Evolutionary conservation across 2,888 invertebrate genomes (phyloP).

Genomic region (Lasius fuliginosus): DNA sequence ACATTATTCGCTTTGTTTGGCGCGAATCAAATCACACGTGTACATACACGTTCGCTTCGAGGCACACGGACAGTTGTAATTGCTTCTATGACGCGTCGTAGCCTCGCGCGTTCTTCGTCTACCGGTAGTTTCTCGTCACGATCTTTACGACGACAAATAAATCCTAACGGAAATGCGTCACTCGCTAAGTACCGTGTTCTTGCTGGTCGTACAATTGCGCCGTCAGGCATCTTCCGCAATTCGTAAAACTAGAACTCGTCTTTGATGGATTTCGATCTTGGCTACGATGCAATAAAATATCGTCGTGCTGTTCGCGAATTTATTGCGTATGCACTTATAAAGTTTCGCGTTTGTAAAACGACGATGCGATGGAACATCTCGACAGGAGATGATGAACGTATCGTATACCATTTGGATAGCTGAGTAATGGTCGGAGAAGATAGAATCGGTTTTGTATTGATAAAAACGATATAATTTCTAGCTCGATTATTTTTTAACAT

Average conservation of each 20-base stretch:
- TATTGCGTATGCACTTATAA: conserved; percentile 18
- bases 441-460: not conserved
- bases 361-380: not conserved
- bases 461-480: not conserved
- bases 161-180: conserved; percentile 51
- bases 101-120: not conserved
- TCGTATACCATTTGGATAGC: not conserved
- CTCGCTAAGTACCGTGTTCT: conserved; percentile 37
- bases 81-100: conserved; percentile 24
- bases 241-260: conserved; percentile 30
- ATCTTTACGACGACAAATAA: conserved; percentile 63
- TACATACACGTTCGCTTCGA: conserved; percentile 17
- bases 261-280: conserved; percentile 41
- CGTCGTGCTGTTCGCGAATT: conserved; percentile 11
- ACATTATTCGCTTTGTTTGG: conserved; percentile 60
- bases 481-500: not conserved
- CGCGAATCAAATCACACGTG: conserved; percentile 62
- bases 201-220: conserved; percentile 54
- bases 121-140: conserved; percentile 43
- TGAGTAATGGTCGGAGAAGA: not conserved
- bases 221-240: conserved; percentile 35
- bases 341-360: not conserved
- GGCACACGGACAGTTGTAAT: conserved; percentile 26
- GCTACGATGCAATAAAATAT: conserved; percentile 47
- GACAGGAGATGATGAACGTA: not conserved